These are phyloP conservation scores for Lagodon rhomboides DNA, from an alignment of 2,797 vertebrate genomes.

Conservation along the genomic window DNA sequence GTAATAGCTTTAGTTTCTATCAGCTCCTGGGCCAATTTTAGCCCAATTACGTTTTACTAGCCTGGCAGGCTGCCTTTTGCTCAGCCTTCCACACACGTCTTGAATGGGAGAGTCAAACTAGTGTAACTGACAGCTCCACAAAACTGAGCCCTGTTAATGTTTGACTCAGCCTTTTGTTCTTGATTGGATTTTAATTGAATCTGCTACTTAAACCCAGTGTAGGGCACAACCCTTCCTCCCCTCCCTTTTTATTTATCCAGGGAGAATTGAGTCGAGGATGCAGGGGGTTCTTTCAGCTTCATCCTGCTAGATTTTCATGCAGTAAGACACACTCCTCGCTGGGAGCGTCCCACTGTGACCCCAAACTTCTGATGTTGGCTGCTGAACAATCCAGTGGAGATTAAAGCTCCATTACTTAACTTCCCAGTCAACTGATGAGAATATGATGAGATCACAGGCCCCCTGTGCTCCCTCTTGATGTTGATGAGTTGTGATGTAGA, in stretches of 20 bases:
- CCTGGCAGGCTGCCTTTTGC: slow-evolving; percentile 43
- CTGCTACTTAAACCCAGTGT: slow-evolving; percentile 25
- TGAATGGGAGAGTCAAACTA: slow-evolving; percentile 15
- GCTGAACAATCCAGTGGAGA: slow-evolving; percentile 17
- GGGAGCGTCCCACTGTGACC: slow-evolving; percentile 32
- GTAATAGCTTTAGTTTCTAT: slow-evolving; percentile 71
- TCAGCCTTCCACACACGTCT: slow-evolving; percentile 8
- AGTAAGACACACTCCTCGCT: slow-evolving; percentile 11
- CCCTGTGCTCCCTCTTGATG: background rate
- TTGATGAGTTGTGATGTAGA: background rate
- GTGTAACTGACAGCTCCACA: slow-evolving; percentile 44
- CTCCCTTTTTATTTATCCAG: slow-evolving; percentile 19
- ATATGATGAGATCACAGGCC: background rate
- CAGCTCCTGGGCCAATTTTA: slow-evolving; percentile 63
- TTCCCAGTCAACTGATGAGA: slow-evolving; percentile 2
- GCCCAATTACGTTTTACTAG: slow-evolving; percentile 59
- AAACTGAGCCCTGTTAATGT: slow-evolving; percentile 38
- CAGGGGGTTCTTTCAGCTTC: slow-evolving; percentile 21
- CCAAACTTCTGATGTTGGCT: slow-evolving; percentile 1
- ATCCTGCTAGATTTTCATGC: slow-evolving; percentile 31
- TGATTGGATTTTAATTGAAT: slow-evolving; percentile 62
- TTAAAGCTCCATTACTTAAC: slow-evolving; percentile 37
- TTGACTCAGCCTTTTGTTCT: slow-evolving; percentile 40
- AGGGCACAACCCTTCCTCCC: background rate
- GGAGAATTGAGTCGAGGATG: slow-evolving; percentile 7